Evolutionary conservation across 2,113 vertebrate genomes (phyloP), one percentile per base, ranked within the genome.

Genomic region (Forbesichthys papilliferus): DNA sequence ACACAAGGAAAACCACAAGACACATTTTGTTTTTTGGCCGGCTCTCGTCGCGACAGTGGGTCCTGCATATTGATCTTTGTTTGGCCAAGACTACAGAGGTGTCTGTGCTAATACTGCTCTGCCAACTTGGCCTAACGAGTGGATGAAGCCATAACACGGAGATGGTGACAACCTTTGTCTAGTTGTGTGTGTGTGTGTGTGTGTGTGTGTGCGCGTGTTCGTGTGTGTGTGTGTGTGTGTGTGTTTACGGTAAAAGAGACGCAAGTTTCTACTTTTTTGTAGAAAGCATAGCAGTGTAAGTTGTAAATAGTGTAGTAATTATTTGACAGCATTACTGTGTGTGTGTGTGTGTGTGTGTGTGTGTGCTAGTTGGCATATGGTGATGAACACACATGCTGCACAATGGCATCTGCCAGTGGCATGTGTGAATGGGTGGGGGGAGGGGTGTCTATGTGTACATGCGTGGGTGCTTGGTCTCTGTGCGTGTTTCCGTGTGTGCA

Each of bases 391-490:
- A 76, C 85, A 75, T 76, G 79, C 78, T 80, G 68, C 64, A 86
- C 84, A 89, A 70, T 73, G 75, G 75, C 76, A 87, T 88, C 81
- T 91, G 89, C 71, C 83, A 79, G 74, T 69, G 83, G 82, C 81
- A 78, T 81, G 81, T 73, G 73, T 75, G 80, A 86, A 72, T 82
- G 86, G 74, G 20, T 27, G 20, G 83, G 86, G 84, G 78, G 68
- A 79, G 59, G 68, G 52, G 69, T 12, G 33, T 77, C 76, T 75
- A 69, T 58, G 74, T 64, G 49, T 75, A 73, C 47, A 10, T 12
- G 65, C 66, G 76, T 16, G 54, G 64, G 64, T 76, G 58, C 46
- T 20, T 9, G 14, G 42, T 36, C 27, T 12, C 66, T 65, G 48
- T 13, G 12, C 68, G 60, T 60, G 48, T 66, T 62, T 48, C 61